phyloP scores from a whole-genome alignment of 2,888 invertebrate species.

The Leptopilina drosophilae region DNA sequence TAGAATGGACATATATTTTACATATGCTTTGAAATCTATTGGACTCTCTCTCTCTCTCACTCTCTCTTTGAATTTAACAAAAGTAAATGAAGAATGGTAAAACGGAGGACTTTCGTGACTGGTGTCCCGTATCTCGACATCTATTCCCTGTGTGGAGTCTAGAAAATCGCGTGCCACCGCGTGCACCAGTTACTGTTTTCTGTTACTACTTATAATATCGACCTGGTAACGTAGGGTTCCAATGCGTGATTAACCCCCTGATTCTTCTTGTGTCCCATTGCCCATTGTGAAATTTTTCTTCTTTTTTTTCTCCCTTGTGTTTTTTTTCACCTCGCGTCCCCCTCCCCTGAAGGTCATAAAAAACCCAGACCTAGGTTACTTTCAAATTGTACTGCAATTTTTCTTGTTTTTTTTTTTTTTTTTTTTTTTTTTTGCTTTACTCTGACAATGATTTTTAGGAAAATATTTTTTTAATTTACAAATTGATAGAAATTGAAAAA shows the following conservation, averaged over 20 bases:
- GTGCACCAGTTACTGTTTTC: constrained; percentile 71
- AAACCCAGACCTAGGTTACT: not conserved
- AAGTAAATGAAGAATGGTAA: constrained; percentile 30
- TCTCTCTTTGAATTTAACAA: constrained; percentile 6
- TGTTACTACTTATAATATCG: constrained; percentile 67
- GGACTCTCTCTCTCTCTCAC: not conserved
- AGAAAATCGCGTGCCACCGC: constrained; percentile 73
- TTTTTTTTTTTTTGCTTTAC: not conserved
- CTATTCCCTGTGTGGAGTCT: constrained; percentile 63
- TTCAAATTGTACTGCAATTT: not conserved
- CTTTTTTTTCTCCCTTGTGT: no score
- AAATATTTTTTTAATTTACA: not conserved
- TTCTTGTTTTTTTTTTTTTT: not conserved
- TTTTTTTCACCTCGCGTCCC: not conserved
- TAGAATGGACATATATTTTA: constrained; percentile 25
- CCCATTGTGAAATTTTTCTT: constrained; percentile 7
- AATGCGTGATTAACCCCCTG: constrained; percentile 33
- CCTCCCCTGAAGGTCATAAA: not conserved
- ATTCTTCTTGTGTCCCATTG: constrained; percentile 23
- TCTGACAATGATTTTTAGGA: not conserved
- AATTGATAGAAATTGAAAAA: no score
- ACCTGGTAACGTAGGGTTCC: constrained; percentile 57
- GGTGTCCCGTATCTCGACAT: constrained; percentile 72
- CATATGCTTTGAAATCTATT: constrained; percentile 10
- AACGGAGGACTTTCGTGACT: constrained; percentile 70